A percentile compares a stretch with the other conserved stretches of the same genome.
phyloP scores from a whole-genome alignment of 1,140 invertebrate genomes.

The Mercenaria mercenaria region DNA sequence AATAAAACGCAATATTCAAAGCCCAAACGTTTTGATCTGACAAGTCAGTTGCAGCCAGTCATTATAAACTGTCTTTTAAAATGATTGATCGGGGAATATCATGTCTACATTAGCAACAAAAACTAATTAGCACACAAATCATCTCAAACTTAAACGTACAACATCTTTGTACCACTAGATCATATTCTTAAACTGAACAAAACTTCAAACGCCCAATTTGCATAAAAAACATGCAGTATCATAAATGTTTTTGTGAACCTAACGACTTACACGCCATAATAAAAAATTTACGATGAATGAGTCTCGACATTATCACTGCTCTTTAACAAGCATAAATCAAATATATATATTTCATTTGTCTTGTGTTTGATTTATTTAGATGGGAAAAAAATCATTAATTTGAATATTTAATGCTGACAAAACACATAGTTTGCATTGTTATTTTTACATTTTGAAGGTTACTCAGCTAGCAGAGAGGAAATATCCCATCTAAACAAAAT shows the following conservation, averaged over 20 bases:
- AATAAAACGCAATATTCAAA: not conserved
- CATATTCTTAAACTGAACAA: not conserved
- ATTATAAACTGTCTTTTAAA: not conserved
- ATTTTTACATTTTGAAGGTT: not conserved
- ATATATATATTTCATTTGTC: not conserved
- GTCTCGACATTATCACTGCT: not conserved
- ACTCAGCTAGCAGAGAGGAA: not conserved
- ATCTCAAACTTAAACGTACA: not conserved
- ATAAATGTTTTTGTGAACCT: not conserved
- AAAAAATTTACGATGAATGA: constrained; percentile 26
- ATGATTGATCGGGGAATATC: not conserved
- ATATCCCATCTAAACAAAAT: not conserved
- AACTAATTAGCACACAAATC: not conserved
- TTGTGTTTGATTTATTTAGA: not conserved
- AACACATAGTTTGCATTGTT: not conserved
- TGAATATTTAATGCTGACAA: constrained; percentile 14
- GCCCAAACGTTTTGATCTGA: not conserved
- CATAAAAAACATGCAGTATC: constrained; percentile 43
- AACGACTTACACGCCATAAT: not conserved
- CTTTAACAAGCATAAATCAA: constrained; percentile 8
- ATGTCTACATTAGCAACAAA: constrained; percentile 17
- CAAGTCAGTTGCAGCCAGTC: constrained; percentile 14
- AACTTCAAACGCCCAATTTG: constrained; percentile 36
- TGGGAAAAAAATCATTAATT: constrained; percentile 13
- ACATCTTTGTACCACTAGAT: constrained; percentile 20